Conservation (phyloP, 2,888 invertebrate genomes). For the Ectemnius cavifrons region DNA sequence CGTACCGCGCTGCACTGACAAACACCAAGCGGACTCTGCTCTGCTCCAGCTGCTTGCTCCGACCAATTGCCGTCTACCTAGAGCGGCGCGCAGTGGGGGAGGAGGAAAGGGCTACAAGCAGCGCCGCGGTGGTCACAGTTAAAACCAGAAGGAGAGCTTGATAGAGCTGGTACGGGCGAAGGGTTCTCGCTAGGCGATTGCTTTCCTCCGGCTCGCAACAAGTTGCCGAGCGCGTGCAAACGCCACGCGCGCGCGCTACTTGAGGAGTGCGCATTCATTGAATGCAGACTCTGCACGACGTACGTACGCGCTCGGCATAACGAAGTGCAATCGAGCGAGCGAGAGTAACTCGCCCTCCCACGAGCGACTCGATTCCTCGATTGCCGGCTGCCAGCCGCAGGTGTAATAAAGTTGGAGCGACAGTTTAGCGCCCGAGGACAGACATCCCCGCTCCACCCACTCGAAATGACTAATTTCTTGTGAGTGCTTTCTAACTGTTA, state of each 20-base stretch:
- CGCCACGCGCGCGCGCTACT: slow-evolving; percentile 14
- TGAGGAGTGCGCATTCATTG: slow-evolving; percentile 38
- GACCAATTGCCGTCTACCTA: too few relatives aligned
- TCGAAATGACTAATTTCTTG: too few relatives aligned
- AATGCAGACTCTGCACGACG: slow-evolving; percentile 21
- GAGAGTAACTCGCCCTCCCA: slow-evolving; percentile 8
- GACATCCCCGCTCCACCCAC: too few relatives aligned
- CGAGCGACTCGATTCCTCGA: background rate
- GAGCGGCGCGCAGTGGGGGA: background rate
- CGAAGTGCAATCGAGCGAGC: slow-evolving; percentile 42
- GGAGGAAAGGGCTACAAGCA: background rate
- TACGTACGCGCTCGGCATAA: slow-evolving; percentile 41
- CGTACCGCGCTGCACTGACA: slow-evolving; percentile 71
- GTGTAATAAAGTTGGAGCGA: slow-evolving; percentile 47
- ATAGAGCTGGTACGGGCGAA: slow-evolving; percentile 13
- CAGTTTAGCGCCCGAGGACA: background rate
- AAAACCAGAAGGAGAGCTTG: slow-evolving; percentile 12
- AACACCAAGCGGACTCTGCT: slow-evolving; percentile 30
- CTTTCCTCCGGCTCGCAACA: slow-evolving; percentile 58
- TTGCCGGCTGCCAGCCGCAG: slow-evolving; percentile 21
- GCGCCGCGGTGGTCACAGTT: slow-evolving; percentile 36
- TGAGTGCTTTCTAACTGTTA: too few relatives aligned
- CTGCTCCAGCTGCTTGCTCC: slow-evolving; percentile 17
- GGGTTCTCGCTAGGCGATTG: slow-evolving; percentile 17
- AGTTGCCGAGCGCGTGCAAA: slow-evolving; percentile 59